Evolutionary conservation across 2,113 vertebrate species (phyloP), one percentile per base, ranked within the genome.

Genomic region (Boleophthalmus pectinirostris): DNA sequence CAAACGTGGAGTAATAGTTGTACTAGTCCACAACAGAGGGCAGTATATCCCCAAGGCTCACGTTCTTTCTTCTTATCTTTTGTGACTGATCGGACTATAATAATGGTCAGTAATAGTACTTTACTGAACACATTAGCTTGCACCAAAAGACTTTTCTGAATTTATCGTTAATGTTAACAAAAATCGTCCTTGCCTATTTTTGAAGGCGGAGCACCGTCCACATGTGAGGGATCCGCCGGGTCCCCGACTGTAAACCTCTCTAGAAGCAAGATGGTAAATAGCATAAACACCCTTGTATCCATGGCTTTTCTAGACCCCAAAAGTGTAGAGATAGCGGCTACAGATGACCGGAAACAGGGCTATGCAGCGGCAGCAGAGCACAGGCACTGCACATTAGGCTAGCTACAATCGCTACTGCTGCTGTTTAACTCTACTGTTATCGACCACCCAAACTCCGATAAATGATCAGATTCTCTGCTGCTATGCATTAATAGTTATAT

Each of bases 191-290:
- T 82, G 73, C 94, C 94, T 82, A 94, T 94, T 82, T 90, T 94
- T 18, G 94, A 92, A 29, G 94, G 93, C 24, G 92, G 94, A 46
- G 88, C 82, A 68, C 91, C 92, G 75, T 94, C 94, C 5, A 87
- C 82, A n/a, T 85, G 87, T 20, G 76, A 68, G 53, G 84, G 80
- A 21, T 72, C 82, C 1, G 88, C 67, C 46, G 61, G 79, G 35
- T 93, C 88, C 76, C 85, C 90, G 1, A 72, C 33, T 12, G 70
- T 70, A 38, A 67, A 60, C 20, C 65, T 38, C 5, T 66, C 25
- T 1, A 74, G 53, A 16, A 90, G 51, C 21, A 89, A n/a, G 10
- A 76, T 71, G 33, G 51, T 29, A 18, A 88, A 25, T 23, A 89
- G 38, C 68, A 54, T 43, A 13, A 81, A 46, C 16, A 78, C 54